Base-by-base conservation (phyloP, 1,140 invertebrate species). In the Lerema accius region DNA sequence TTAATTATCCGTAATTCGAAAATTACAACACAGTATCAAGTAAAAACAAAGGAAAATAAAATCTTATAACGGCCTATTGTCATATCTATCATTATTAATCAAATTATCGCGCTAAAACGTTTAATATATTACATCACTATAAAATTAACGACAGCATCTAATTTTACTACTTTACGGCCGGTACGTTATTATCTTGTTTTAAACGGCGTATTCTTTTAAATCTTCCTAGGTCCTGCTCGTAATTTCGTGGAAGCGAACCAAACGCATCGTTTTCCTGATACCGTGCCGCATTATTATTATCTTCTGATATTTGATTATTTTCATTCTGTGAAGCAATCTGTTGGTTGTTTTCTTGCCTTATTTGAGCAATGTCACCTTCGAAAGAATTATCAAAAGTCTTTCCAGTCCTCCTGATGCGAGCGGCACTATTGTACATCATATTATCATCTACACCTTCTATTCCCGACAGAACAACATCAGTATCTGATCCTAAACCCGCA, bases 201-300 rank as follows among this genome's bases (percentile, higher is more conserved):
- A 83, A 49, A 15, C 75, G 71, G 42, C 84, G 73, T 74, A 90
- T 80, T 77, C 85, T 80, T 76, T 90, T 90, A 42, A 71, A 85
- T 49, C 85, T 70, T 14, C 65, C 71, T 39, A 81, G 43, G 43
- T 87, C 82, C 14, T 75, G 78, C 56, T 84, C 80, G 35, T 76
- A 78, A 61, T 69, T 81, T 28, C 66, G 65, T 4, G 79, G 67
- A 6, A 84, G 53, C 5, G 79, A 60, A 1, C 80, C 78, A 65
- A 87, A 83, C 0, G 77, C 67, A 37, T 83, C 84, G 43, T 77
- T 78, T 46, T 78, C 74, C 56, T 83, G 69, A 42, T 78, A 82
- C 28, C 67, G 64, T 4, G 63, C 58, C 10, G 42, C 43, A 65
- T 77, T 78, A n/a, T 74, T 64, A 59, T 53, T 15, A 5, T 48